Percentiles rank a stretch among this genome's conserved stretches.
phyloP scores from a whole-genome alignment of 1,140 invertebrate species.

The Drosophila ficusphila region DNA sequence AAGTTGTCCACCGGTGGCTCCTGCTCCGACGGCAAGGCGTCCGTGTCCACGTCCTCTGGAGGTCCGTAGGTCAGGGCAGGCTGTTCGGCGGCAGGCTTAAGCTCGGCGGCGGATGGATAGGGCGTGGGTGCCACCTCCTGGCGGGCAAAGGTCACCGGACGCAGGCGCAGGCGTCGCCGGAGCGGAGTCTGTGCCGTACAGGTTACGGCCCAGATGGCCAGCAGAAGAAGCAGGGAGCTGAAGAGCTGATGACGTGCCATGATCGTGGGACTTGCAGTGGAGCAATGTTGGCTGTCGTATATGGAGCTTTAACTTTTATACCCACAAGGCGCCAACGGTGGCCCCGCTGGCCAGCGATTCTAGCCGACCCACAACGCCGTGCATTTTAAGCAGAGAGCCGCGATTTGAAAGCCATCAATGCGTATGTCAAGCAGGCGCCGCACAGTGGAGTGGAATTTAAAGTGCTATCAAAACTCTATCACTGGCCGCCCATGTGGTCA shows the following conservation, averaged over 20 bases:
- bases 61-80: slow-evolving; percentile 71
- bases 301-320: slow-evolving; percentile 70
- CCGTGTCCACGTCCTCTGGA: slow-evolving; percentile 50
- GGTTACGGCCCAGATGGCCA: slow-evolving; percentile 54
- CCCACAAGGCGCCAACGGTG: slow-evolving; percentile 12
- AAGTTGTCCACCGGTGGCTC: slow-evolving; percentile 40
- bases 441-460: slow-evolving; percentile 53
- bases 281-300: slow-evolving; percentile 55
- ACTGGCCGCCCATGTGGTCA: background rate
- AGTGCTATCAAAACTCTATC: slow-evolving; percentile 32
- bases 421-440: slow-evolving; percentile 65
- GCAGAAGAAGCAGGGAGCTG: slow-evolving; percentile 48
- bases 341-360: slow-evolving; percentile 52
- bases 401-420: slow-evolving; percentile 52
- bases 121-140: slow-evolving; percentile 61
- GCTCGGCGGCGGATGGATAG: slow-evolving; percentile 68
- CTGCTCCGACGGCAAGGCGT: slow-evolving; percentile 41
- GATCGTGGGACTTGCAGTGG: slow-evolving; percentile 57
- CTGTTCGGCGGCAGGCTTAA: slow-evolving; percentile 60
- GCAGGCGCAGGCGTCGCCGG: slow-evolving; percentile 34
- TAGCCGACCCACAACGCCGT: slow-evolving; percentile 42
- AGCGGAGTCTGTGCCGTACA: slow-evolving; percentile 40
- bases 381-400: slow-evolving; percentile 62
- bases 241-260: slow-evolving; percentile 65
- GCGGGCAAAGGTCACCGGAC: slow-evolving; percentile 40